These are phyloP conservation scores for Urocolius indicus DNA, from an alignment of 2,113 vertebrate species.

Conservation along the genomic window DNA sequence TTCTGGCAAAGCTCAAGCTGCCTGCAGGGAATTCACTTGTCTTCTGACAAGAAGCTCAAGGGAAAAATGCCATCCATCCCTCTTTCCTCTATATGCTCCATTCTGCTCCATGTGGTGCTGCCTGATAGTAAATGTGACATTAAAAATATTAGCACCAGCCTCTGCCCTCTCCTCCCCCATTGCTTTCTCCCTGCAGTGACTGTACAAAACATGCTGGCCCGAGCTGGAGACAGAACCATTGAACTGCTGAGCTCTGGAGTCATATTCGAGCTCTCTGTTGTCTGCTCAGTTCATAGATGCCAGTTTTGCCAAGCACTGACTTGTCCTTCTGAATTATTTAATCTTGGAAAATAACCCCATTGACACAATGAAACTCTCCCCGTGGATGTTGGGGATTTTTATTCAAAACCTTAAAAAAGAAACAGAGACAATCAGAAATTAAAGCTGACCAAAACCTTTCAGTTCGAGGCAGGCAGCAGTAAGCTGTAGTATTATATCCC, in stretches of 20 bases:
- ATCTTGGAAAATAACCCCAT: neutral
- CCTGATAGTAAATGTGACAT: slow-evolving; percentile 70
- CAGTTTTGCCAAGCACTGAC: neutral
- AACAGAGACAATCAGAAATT: neutral
- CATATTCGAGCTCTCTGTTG: neutral
- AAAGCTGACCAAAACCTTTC: neutral
- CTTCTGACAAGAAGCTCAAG: slow-evolving; percentile 41
- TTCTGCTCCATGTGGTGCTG: slow-evolving; percentile 54
- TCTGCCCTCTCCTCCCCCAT: slow-evolving; percentile 13
- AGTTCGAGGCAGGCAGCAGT: neutral
- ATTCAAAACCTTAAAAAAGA: neutral
- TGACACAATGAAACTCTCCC: neutral
- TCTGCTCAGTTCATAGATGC: neutral
- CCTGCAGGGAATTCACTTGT: slow-evolving; percentile 65
- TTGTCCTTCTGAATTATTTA: neutral
- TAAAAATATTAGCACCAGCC: slow-evolving; percentile 51
- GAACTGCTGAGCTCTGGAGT: slow-evolving; percentile 6
- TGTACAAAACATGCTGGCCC: neutral
- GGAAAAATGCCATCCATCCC: slow-evolving; percentile 38
- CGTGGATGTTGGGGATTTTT: neutral
- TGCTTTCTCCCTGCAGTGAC: neutral
- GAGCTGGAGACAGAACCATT: slow-evolving; percentile 7
- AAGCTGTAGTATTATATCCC: neutral
- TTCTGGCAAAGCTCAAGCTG: slow-evolving; percentile 49
- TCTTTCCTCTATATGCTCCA: neutral